These are phyloP conservation scores for Ictidomys tridecemlineatus DNA, from an alignment of 2,113 vertebrate genomes.

Conservation along the genomic window DNA sequence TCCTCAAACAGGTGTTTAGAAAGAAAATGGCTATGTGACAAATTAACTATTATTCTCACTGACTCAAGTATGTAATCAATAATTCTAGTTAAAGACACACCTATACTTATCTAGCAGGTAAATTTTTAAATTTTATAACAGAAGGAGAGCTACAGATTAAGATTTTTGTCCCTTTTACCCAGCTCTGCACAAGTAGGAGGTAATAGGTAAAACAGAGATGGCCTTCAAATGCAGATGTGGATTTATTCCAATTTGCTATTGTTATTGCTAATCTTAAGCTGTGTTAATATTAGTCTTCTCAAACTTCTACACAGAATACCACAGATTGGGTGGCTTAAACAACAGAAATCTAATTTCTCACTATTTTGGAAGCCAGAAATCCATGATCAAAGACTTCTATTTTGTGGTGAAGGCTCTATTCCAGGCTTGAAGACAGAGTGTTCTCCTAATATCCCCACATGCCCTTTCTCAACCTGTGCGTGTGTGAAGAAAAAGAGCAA, in stretches of 20 bases:
- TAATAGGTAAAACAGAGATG: background rate
- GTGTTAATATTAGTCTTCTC: background rate
- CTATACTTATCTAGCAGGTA: background rate
- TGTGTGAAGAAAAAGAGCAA: background rate
- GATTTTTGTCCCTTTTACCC: background rate
- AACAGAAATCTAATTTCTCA: conserved; percentile 7
- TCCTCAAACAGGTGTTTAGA: background rate
- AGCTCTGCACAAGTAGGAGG: background rate
- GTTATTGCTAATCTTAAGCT: background rate
- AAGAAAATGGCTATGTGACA: background rate
- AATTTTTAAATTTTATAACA: background rate
- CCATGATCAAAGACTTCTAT: background rate
- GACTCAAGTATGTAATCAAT: background rate
- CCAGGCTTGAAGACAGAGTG: background rate
- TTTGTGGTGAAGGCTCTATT: background rate
- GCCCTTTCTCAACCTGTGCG: background rate
- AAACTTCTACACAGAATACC: background rate
- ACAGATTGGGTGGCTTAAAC: background rate
- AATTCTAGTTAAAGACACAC: background rate
- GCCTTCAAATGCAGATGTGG: background rate
- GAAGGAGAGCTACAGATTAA: background rate
- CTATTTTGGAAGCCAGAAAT: background rate
- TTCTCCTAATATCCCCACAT: background rate
- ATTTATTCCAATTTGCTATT: background rate
- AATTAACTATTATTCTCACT: background rate